Base-by-base conservation (phyloP, 2,888 invertebrate species). In the Nomada fucata region DNA sequence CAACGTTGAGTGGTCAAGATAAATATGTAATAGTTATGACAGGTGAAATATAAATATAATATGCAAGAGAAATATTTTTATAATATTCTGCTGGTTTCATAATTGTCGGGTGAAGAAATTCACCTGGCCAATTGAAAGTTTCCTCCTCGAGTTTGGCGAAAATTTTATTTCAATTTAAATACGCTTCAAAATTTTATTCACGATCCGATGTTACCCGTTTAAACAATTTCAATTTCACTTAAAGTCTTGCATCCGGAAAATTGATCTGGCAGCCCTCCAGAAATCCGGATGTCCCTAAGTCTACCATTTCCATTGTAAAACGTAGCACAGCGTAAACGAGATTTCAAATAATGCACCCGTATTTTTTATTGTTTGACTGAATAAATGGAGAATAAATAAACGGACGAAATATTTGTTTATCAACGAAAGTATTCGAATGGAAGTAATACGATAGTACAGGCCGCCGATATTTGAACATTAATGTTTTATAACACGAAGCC, bases 191-290 rank as follows among this genome's bases (percentile, higher is more conserved):
- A 50, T 53, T 72, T 64, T 36, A 36, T 36, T 42, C 53, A 13
- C 57, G 57, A 26, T 44, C 44, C 36, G 23, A n/a, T 53, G 63
- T 26, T 7, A 1, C 53, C 53, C 53, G 64, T 64, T 72, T 63
- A 72, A 42, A 72, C 63, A 72, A 72, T 64, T 53, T 53, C 72
- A 72, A 61, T 64, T 55, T 44, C 63, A 55, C 44, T 20, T 53
- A n/a, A 55, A 15, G 50, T 42, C n/a, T n/a, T 60, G 59, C 53
- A 26, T 7, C n/a, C n/a, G 63, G 63, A 55, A 72, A 72, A 72
- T 64, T 64, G 26, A 63, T 63, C 53, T 72, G 72, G 72, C 72
- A 0, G 9, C 3, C 20, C 53, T 63, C 72, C 72, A 72, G 55
- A 64, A 44, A 20, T 53, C 9, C 13, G 4, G 4, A 1, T 26